Base-by-base conservation (phyloP, 2,797 vertebrate genomes). In the Buphagus erythrorhynchus region DNA sequence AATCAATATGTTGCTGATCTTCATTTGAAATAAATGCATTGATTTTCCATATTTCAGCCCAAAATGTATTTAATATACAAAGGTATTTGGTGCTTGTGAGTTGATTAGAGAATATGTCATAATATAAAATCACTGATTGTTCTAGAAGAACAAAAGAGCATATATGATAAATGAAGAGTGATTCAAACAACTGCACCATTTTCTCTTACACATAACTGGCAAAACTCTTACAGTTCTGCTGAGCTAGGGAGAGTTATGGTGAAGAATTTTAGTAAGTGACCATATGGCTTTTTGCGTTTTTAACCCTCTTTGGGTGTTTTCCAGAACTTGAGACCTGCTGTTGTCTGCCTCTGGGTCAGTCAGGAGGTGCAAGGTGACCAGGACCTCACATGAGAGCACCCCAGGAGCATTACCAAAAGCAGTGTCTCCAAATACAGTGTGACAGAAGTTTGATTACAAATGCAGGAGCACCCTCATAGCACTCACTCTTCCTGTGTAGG, bases 31-130 rank as follows among this genome's bases (percentile, higher is more conserved):
- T 72, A 91, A 90, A 76, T 57, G 35, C n/a, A 62, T 68, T 88
- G 68, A 86, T 91, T 95, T 95, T 88, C 63, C 11, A 2, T 93
- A 63, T 86, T 94, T 90, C 43, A 63, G 40, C 59, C 66, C 55
- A 36, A 90, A 88, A 88, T 57, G 8, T 49, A 33, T 89, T 81
- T 85, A 68, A 58, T 86, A 77, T 46, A n/a, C 65, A 42, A 77
- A 77, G 18, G 6, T 66, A 49, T 84, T 81, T 78, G 62, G 19
- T 18, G 4, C 33, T 66, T 72, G 19, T 66, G 54, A 54, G 40
- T 33, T 86, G 33, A 69, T 79, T 62, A 9, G 24, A 86, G 61
- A 75, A 26, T 86, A n/a, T 69, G 51, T 87, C 33, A 57, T 4
- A 6, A 25, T 68, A 35, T 52, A 51, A 40, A 25, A 61, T 75